Percentiles rank a stretch among this genome's conserved stretches.
Evolutionary conservation across 2,888 invertebrate species (phyloP).

Genomic region (Exephanes ischioxanthus): DNA sequence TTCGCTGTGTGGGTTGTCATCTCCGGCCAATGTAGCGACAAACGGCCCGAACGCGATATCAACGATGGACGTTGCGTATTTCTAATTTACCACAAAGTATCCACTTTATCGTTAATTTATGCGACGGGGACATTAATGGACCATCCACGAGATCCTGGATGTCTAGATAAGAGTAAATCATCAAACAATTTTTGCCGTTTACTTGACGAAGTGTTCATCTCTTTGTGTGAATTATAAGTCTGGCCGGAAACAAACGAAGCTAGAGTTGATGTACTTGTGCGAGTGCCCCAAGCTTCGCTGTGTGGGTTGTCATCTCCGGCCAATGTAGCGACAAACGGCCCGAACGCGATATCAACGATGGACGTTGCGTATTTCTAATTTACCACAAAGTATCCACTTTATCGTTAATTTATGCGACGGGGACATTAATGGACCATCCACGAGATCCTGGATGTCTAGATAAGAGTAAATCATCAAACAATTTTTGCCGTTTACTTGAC

Average conservation of each 20-base stretch:
- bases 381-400: slow-evolving; percentile 17
- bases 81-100: slow-evolving; percentile 37
- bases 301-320: no score
- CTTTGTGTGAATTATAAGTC: slow-evolving; percentile 52
- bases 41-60: slow-evolving; percentile 12
- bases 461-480: background rate
- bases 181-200: background rate
- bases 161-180: background rate
- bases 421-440: slow-evolving; percentile 35
- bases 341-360: no score
- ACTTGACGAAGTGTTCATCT: slow-evolving; percentile 27
- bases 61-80: slow-evolving; percentile 21
- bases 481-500: background rate
- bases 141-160: background rate
- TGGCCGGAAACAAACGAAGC: no score
- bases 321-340: no score
- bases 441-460: no score
- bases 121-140: slow-evolving; percentile 38
- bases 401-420: slow-evolving; percentile 46
- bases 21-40: slow-evolving; percentile 42
- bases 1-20: slow-evolving; percentile 6
- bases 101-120: slow-evolving; percentile 43
- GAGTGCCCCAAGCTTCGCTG: no score
- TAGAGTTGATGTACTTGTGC: no score
- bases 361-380: slow-evolving; percentile 37